Conservation (phyloP, 2,113 vertebrate genomes). For the Triplophysa dalaica region DNA sequence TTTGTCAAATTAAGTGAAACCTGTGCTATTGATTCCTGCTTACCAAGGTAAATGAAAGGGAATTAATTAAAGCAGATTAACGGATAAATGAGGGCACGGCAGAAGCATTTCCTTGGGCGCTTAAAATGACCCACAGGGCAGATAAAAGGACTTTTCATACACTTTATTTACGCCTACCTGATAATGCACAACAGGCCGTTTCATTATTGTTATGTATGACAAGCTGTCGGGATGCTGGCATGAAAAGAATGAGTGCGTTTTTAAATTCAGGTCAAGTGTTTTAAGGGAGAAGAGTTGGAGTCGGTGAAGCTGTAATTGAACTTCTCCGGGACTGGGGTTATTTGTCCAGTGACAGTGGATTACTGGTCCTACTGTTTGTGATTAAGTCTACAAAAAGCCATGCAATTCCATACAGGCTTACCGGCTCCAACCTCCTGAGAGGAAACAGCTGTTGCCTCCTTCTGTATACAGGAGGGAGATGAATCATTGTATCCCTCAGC, state of each 20-base stretch:
- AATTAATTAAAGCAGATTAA: slow-evolving; percentile 81
- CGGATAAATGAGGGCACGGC: slow-evolving; percentile 71
- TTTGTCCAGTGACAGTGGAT: slow-evolving; percentile 54
- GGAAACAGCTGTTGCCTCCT: slow-evolving; percentile 56
- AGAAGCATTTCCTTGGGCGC: slow-evolving; percentile 60
- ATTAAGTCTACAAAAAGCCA: slow-evolving; percentile 52
- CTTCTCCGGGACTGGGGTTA: slow-evolving; percentile 50
- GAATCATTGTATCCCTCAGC: slow-evolving; percentile 37
- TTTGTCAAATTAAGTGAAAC: slow-evolving; percentile 79
- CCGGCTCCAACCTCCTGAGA: slow-evolving; percentile 41
- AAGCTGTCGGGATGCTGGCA: slow-evolving; percentile 11
- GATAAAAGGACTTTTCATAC: slow-evolving; percentile 49
- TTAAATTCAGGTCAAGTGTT: slow-evolving; percentile 49
- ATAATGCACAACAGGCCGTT: slow-evolving; percentile 50
- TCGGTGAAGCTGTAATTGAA: slow-evolving; percentile 54
- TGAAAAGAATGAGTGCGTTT: slow-evolving; percentile 42
- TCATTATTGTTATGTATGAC: slow-evolving; percentile 32
- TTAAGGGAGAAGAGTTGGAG: slow-evolving; percentile 37
- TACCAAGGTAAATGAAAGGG: slow-evolving; percentile 72
- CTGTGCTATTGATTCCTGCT: slow-evolving; percentile 75
- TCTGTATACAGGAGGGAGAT: slow-evolving; percentile 51
- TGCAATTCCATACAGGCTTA: slow-evolving; percentile 23
- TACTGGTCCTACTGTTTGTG: slow-evolving; percentile 52
- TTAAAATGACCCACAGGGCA: slow-evolving; percentile 64
- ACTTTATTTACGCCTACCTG: slow-evolving; percentile 53